Percentiles rank a stretch among this genome's conserved stretches.
phyloP scores from a whole-genome alignment of 2,888 invertebrate species.

The Sycophila texana region DNA sequence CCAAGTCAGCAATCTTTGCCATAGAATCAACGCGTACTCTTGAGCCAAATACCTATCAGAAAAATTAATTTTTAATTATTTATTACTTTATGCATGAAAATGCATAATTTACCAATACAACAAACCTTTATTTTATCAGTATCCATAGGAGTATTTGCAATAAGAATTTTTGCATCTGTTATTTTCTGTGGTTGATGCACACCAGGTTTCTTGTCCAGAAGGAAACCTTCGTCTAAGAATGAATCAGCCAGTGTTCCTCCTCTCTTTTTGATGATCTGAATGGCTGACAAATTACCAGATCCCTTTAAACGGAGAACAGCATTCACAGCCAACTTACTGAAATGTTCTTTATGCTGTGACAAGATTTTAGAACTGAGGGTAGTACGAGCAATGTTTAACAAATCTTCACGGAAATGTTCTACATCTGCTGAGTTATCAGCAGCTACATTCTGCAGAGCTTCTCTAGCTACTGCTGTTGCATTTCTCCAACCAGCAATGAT shows the following conservation, averaged over 20 bases:
- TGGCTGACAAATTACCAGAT: constrained; percentile 95
- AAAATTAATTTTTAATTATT: constrained; percentile 54
- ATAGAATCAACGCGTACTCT: constrained; percentile 94
- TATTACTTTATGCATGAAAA: not conserved
- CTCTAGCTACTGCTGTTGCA: constrained; percentile 89
- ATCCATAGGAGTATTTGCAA: constrained; percentile 99
- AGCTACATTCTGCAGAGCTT: constrained; percentile 87
- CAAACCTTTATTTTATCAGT: constrained; percentile 96
- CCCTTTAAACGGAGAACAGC: constrained; percentile 96
- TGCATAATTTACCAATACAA: not conserved
- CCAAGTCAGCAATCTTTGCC: constrained; percentile 97
- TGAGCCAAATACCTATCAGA: constrained; percentile 88
- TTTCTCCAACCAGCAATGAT: constrained; percentile 97
- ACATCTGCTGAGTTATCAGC: constrained; percentile 89
- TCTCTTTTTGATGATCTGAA: constrained; percentile 97
- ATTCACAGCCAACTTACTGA: constrained; percentile 95
- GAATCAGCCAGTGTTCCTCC: constrained; percentile 96
- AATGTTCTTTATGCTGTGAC: constrained; percentile 97
- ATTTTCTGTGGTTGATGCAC: constrained; percentile 97
- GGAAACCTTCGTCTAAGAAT: constrained; percentile 95
- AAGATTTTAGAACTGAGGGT: constrained; percentile 98
- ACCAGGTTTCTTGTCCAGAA: constrained; percentile 97
- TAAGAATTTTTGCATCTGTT: constrained; percentile 96
- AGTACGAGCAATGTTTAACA: constrained; percentile 97
- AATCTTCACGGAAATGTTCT: constrained; percentile 88